A percentile compares a stretch with the other conserved stretches of the same genome.
Evolutionary conservation across 2,797 vertebrate species (phyloP).

Genomic region (Semotilus atromaculatus): DNA sequence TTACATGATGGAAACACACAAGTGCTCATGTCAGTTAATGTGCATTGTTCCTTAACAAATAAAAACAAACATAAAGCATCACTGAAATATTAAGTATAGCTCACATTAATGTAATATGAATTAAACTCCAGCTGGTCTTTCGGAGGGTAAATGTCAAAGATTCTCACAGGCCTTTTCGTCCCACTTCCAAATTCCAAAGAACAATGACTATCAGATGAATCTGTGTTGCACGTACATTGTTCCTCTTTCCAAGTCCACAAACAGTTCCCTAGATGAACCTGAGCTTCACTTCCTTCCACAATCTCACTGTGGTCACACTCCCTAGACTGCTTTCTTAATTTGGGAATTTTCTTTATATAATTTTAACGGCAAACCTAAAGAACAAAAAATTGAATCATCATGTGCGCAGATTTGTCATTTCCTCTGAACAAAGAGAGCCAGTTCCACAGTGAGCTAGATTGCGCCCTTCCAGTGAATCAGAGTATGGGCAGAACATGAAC

Average conservation of each 20-base stretch:
- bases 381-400: neutral
- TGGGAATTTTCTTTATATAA: neutral
- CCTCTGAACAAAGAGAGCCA: neutral
- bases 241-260: constrained; percentile 12
- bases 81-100: neutral
- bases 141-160: neutral
- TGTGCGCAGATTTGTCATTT: neutral
- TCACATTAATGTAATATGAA: neutral
- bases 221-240: neutral
- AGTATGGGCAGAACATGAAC: neutral
- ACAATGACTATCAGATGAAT: neutral
- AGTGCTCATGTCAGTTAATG: neutral
- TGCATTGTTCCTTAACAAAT: neutral
- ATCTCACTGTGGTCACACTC: neutral
- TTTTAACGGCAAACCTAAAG: neutral
- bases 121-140: neutral
- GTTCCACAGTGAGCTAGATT: neutral
- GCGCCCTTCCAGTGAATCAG: neutral
- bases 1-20: neutral
- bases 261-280: neutral
- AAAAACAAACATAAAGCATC: neutral
- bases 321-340: neutral
- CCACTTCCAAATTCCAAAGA: neutral
- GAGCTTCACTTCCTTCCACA: constrained; percentile 1
- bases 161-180: neutral